phyloP scores from a whole-genome alignment of 2,113 vertebrate species.

The Helogale parvula region DNA sequence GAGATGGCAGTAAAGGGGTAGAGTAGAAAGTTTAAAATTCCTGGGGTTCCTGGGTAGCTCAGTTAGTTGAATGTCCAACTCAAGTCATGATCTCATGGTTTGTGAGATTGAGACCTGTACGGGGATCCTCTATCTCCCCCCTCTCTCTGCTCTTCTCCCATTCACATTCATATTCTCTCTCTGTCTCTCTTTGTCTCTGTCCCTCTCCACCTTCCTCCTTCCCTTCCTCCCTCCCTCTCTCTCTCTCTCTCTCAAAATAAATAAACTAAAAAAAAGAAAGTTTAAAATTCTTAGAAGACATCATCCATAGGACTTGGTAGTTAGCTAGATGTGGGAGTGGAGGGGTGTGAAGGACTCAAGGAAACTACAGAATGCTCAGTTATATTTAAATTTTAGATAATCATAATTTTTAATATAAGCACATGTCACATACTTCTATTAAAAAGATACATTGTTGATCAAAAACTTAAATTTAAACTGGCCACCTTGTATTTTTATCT shows the following conservation, averaged over 20 bases:
- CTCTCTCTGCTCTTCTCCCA: too few species aligned
- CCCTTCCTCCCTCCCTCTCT: too few species aligned
- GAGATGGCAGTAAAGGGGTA: background rate
- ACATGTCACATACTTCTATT: background rate
- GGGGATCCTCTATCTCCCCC: too few species aligned
- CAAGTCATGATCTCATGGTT: too few species aligned
- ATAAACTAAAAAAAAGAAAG: background rate
- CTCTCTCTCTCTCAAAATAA: too few species aligned
- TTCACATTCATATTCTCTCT: too few species aligned
- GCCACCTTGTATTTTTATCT: background rate
- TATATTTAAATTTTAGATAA: slow-evolving; percentile 5
- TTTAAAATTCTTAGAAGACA: background rate
- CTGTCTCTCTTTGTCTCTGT: too few species aligned
- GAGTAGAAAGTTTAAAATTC: background rate
- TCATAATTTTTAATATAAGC: background rate
- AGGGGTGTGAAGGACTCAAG: background rate
- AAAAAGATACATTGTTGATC: background rate
- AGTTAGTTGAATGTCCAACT: too few species aligned
- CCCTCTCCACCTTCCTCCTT: too few species aligned
- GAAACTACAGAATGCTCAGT: background rate
- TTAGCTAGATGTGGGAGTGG: fast-evolving
- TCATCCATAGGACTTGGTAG: background rate
- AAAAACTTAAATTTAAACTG: background rate
- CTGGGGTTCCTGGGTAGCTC: too few species aligned
- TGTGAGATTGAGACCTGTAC: too few species aligned